Conservation (phyloP, 1,140 invertebrate genomes). For the Diplogasteroides magnus region DNA sequence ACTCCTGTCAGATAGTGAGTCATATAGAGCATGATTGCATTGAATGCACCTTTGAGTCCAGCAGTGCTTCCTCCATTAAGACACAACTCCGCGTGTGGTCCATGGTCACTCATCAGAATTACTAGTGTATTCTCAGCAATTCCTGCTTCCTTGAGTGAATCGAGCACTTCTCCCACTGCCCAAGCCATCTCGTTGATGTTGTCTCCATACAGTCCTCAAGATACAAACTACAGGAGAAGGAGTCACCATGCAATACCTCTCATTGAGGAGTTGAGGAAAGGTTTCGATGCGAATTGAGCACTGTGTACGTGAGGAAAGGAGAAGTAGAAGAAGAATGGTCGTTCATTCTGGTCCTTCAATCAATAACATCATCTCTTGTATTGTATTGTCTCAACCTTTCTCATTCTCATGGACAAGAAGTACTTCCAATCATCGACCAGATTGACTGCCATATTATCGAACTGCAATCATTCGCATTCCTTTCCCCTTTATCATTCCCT, state of each 20-base stretch:
- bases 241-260: constrained; percentile 30
- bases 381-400: neutral
- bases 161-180: constrained; percentile 52
- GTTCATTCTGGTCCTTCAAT: constrained; percentile 24
- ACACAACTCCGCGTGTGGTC: constrained; percentile 53
- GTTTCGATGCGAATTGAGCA: constrained; percentile 48
- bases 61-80: constrained; percentile 52
- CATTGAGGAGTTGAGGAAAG: constrained; percentile 39
- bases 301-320: constrained; percentile 54
- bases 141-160: constrained; percentile 29
- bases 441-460: constrained; percentile 48
- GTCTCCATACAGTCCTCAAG: constrained; percentile 42
- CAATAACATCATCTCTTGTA: neutral
- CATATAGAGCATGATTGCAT: too few relatives aligned
- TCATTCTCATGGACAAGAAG: constrained; percentile 38
- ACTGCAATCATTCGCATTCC: too few relatives aligned
- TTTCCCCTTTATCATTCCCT: too few relatives aligned
- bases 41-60: constrained; percentile 44
- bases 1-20: neutral
- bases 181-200: constrained; percentile 55
- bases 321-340: constrained; percentile 56
- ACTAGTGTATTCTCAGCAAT: constrained; percentile 42
- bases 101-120: constrained; percentile 55
- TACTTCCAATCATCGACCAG: constrained; percentile 53
- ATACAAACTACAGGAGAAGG: neutral